Conservation (phyloP, 1,140 invertebrate genomes). For the Camponotus floridanus region DNA sequence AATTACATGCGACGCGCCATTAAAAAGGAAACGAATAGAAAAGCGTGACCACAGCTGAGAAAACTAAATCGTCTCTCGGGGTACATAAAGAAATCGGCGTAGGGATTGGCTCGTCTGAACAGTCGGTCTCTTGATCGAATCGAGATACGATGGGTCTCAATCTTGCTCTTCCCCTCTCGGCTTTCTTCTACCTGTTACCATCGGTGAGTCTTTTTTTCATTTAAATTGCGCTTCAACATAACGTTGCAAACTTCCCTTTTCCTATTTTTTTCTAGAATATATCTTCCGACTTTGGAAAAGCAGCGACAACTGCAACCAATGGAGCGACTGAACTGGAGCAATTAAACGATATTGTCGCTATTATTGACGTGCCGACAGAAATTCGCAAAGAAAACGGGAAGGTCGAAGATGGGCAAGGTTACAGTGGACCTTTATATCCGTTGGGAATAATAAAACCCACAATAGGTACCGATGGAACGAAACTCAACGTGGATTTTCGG, state of each 20-base stretch:
- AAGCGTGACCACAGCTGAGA: not conserved
- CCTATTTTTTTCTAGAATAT: conserved; percentile 6
- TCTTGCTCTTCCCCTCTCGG: conserved; percentile 14
- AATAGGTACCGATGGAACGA: not conserved
- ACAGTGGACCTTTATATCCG: not conserved
- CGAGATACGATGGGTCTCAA: conserved; percentile 14
- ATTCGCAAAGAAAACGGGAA: not conserved
- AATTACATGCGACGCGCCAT: conserved; percentile 37
- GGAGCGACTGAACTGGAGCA: not conserved
- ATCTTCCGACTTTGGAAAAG: conserved; percentile 7
- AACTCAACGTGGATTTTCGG: conserved; percentile 25
- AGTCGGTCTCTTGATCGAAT: conserved; percentile 25
- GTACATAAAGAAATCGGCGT: conserved; percentile 47
- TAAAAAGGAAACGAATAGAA: conserved; percentile 36
- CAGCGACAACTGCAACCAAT: not conserved
- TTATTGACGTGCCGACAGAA: not conserved
- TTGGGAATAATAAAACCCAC: not conserved
- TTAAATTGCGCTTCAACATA: not conserved
- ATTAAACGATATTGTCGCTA: not conserved
- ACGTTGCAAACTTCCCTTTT: not conserved
- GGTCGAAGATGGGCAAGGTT: not conserved
- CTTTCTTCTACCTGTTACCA: conserved; percentile 7
- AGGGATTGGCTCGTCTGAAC: conserved; percentile 5
- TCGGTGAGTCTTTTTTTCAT: conserved; percentile 26
- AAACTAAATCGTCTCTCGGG: conserved; percentile 9